These are phyloP conservation scores for Timema cristinae DNA, from an alignment of 2,888 invertebrate genomes.

Conservation along the genomic window DNA sequence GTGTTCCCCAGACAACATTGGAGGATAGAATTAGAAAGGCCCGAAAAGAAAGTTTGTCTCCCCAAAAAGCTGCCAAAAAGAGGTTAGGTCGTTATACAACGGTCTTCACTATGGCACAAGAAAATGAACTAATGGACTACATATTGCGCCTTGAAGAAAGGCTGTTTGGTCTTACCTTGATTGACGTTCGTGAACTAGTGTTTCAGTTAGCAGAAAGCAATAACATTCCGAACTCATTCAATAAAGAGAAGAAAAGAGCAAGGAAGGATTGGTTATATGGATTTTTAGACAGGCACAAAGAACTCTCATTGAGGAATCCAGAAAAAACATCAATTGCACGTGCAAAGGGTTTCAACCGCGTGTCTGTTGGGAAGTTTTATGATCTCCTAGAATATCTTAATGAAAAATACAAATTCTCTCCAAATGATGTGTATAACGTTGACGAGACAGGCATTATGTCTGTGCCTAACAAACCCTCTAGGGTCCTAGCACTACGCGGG, in stretches of 20 bases:
- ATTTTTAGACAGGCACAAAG: conserved; percentile 7
- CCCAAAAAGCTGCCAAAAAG: conserved; percentile 9
- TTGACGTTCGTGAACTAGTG: conserved; percentile 4
- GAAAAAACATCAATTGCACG: conserved; percentile 9
- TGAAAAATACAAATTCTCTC: conserved; percentile 15
- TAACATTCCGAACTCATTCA: conserved; percentile 1
- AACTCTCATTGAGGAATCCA: conserved; percentile 12
- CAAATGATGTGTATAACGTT: conserved; percentile 6
- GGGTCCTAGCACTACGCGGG: conserved; percentile 33
- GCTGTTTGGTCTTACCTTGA: conserved; percentile 13
- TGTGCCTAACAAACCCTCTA: conserved; percentile 26
- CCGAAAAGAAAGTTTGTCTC: conserved; percentile 5
- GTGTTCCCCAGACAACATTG: conserved; percentile 5
- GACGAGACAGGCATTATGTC: conserved; percentile 11
- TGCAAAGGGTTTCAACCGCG: neutral
- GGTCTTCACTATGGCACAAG: conserved; percentile 11
- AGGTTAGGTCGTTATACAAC: conserved; percentile 1
- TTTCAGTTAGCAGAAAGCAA: conserved; percentile 13
- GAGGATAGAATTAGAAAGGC: conserved; percentile 2
- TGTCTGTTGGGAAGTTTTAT: conserved; percentile 11
- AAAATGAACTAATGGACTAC: conserved; percentile 3
- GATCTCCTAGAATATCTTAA: neutral
- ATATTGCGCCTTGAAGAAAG: conserved; percentile 2
- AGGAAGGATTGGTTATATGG: conserved; percentile 11
- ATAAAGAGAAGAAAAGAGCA: conserved; percentile 4